phyloP scores from a whole-genome alignment of 2,888 invertebrate species.

The Eupithecia subumbrata region DNA sequence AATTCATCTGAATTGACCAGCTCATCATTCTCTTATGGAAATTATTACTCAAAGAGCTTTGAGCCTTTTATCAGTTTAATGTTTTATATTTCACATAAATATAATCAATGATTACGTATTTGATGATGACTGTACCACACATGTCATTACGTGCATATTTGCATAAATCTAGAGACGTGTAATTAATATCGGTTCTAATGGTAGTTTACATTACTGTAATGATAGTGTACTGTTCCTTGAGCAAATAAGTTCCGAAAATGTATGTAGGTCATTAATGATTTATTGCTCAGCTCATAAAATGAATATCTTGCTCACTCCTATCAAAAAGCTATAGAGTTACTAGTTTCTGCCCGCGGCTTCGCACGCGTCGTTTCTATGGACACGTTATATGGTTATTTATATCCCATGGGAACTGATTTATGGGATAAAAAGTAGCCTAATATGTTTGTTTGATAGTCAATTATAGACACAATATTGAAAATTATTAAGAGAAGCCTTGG shows the following conservation, averaged over 20 bases:
- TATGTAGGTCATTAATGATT: constrained; percentile 25
- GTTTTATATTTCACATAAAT: neutral
- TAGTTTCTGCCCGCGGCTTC: too few species aligned
- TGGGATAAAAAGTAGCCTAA: too few species aligned
- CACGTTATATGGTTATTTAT: too few species aligned
- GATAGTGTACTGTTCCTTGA: constrained; percentile 19
- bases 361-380: too few species aligned
- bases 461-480: too few species aligned
- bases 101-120: neutral
- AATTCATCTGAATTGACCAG: neutral
- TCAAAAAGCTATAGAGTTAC: neutral
- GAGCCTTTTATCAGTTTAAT: too few species aligned
- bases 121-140: neutral
- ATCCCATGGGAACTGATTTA: too few species aligned
- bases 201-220: constrained; percentile 8
- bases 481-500: too few species aligned
- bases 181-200: constrained; percentile 12
- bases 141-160: constrained; percentile 6
- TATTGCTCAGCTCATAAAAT: constrained; percentile 10
- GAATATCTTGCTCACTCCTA: neutral
- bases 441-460: too few species aligned
- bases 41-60: neutral
- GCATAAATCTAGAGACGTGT: constrained; percentile 27
- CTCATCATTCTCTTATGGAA: neutral
- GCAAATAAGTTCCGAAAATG: constrained; percentile 24